Base-by-base conservation (phyloP, 2,113 vertebrate genomes). In the Melanostigma gelatinosum region DNA sequence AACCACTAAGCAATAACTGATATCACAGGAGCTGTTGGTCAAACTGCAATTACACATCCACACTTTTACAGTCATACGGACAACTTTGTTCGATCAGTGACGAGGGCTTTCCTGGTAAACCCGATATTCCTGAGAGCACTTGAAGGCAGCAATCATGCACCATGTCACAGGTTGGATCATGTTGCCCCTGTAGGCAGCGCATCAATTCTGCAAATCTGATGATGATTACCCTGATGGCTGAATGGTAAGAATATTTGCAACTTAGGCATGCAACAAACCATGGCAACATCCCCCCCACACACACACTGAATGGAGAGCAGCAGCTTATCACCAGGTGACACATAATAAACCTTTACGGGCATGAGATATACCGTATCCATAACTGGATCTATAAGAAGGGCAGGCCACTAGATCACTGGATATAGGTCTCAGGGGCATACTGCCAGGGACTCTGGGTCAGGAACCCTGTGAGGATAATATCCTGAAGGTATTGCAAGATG, bases 151-250 rank as follows among this genome's bases (percentile, higher is more conserved):
- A 61, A 50, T 62, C 64, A 80, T 55, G 76, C 36, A 70, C 22
- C 6, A 1, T 72, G 66, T 74, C 74, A 73, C 71, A 83, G 72
- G 80, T 84, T 77, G 80, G 65, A 77, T 83, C 40, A 18, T 46
- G 44, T 54, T 80, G 82, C 80, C 61, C 82, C 34, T 80, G 75
- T 82, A 82, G 83, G 77, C 22, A 54, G 50, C 0, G 16, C 58
- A 79, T 79, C 77, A 83, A 32, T 65, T n/a, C 75, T 77, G 66
- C 77, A 86, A 72, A 88, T 86, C 62, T 80, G 22, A 62, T 10
- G 75, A 32, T 85, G 54, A 90, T 89, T 73, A 73, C 72, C 15
- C 75, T 62, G 50, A 73, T 84, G 77, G 81, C 65, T 80, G 72
- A 27, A 16, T 68, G 68, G 74, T 0, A 29, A 40, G 82, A 84